Evolutionary conservation across 2,113 vertebrate species (phyloP).

Genomic region (Pithys albifrons): DNA sequence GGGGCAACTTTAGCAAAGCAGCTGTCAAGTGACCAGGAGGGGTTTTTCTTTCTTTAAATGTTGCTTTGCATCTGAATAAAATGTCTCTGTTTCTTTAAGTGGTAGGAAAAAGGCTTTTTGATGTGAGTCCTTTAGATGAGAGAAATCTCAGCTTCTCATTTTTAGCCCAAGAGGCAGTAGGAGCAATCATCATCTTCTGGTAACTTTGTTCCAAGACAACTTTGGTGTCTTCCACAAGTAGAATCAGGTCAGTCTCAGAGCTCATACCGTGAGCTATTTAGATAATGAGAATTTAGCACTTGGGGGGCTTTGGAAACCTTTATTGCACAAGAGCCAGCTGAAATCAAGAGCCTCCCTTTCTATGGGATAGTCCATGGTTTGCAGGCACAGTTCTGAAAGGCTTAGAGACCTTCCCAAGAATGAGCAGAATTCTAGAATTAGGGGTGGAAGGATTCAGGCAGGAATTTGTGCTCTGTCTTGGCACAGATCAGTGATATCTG

Average conservation of each 20-base stretch:
- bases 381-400: background rate
- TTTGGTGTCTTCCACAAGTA: background rate
- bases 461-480: background rate
- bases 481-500: background rate
- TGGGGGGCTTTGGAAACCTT: background rate
- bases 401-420: background rate
- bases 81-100: constrained; percentile 26
- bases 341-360: constrained; percentile 38
- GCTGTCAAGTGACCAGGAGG: background rate
- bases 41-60: background rate
- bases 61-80: constrained; percentile 12
- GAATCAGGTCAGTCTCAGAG: constrained; percentile 37
- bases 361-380: background rate
- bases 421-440: background rate
- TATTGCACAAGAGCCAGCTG: background rate
- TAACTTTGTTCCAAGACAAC: background rate
- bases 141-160: background rate
- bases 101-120: background rate
- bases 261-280: background rate
- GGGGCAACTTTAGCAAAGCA: background rate
- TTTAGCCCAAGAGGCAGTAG: background rate
- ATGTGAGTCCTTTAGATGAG: background rate
- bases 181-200: background rate
- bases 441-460: background rate
- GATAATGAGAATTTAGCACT: background rate